Evolutionary conservation across 2,888 invertebrate genomes (phyloP).

Genomic region (Epinotia bilunana): DNA sequence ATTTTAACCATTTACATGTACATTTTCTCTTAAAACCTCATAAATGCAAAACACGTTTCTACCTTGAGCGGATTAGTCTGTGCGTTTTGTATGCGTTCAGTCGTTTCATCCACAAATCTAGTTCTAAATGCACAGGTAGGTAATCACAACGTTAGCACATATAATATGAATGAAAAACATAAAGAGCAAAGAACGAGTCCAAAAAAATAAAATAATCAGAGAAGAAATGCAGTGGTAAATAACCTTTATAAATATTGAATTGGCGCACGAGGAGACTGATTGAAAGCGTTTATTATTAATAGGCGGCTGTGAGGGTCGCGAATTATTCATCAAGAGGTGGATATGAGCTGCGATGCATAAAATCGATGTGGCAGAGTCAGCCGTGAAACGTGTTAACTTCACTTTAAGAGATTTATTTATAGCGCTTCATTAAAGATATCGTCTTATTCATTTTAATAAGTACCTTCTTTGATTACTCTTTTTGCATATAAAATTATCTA

Average conservation of each 20-base stretch:
- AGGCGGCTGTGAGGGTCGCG: conserved; percentile 70
- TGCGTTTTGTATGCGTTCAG: too few species aligned
- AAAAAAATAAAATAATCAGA: conserved; percentile 1
- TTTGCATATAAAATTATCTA: too few species aligned
- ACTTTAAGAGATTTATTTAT: conserved; percentile 37
- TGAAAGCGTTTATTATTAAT: conserved; percentile 73
- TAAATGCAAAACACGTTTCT: neutral
- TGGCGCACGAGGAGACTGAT: conserved; percentile 70
- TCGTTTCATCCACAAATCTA: neutral
- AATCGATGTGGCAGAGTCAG: conserved; percentile 63
- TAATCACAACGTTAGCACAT: conserved; percentile 10
- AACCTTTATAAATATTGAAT: conserved; percentile 68
- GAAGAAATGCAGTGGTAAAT: conserved; percentile 41
- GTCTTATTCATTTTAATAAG: too few species aligned
- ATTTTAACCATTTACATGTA: neutral
- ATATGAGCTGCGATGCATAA: conserved; percentile 65
- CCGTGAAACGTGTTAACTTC: conserved; percentile 52
- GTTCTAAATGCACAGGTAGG: neutral
- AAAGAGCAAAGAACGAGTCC: conserved; percentile 4
- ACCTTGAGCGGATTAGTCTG: neutral
- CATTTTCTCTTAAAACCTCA: neutral
- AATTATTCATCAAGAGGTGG: conserved; percentile 71
- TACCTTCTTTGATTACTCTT: too few species aligned
- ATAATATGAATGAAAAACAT: neutral
- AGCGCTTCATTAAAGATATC: neutral